Evolutionary conservation across 1,140 invertebrate genomes (phyloP), one percentile per base, ranked within the genome.

Genomic region (Trichonephila inaurata): DNA sequence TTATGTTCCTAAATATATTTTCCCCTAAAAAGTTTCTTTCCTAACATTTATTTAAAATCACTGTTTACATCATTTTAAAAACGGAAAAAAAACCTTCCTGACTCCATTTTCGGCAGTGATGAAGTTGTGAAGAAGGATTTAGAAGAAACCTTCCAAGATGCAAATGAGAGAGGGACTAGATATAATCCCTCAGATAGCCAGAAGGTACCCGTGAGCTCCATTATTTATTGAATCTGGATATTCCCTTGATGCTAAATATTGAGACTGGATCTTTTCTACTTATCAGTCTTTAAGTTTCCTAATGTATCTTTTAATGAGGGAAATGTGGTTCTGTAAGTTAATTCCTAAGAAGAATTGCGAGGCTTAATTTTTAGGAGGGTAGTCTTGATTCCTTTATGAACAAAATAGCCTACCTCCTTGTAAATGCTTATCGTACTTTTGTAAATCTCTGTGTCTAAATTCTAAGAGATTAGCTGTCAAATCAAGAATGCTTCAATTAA

Each of bases 111-210:
- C 1, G 44, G 2, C 21, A 93, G 92, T 14, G 60, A 72, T 16
- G 60, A 92, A 33, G 83, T 8, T 16, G 51, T 33, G 8, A 93
- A 93, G 58, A 93, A 93, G 18, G 92, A 93, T 33, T 24, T 89
- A 14, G 85, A 88, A 77, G 92, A 93, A 44, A 21, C 16, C 8
- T 0, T 10, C 28, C 69, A 24, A 18, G 92, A 93, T 44, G 16
- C 85, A 77, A 88, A 64, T 58, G 92, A 88, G 60, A 93, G 82
- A 33, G 92, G 92, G 14, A n/a, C 92, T 86, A 0, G 92, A 93
- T 16, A 93, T 93, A 40, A 93, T 93, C 60, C 92, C 85, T 24
- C 72, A 62, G 58, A 62, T 86, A 18, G 66, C 40, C 85, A 28
- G 92, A 93, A 51, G 92, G 92, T 93, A 93, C 18, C 28, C 7